phyloP scores from a whole-genome alignment of 2,888 invertebrate species.

The Trissolcus brochymenae region DNA sequence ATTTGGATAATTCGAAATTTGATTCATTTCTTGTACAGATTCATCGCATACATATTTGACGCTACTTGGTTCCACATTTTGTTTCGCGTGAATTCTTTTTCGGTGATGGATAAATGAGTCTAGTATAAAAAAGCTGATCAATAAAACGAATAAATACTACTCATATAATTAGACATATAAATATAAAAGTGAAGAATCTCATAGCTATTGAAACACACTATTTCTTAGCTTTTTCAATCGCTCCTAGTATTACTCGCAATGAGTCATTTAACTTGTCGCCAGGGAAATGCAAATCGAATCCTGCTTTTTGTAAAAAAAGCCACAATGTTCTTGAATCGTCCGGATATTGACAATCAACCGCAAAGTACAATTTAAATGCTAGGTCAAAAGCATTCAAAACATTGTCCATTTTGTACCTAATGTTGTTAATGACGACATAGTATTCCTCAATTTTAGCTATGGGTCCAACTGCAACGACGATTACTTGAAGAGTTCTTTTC shows the following conservation, averaged over 20 bases:
- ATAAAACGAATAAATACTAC: background rate
- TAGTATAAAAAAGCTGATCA: background rate
- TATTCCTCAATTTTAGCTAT: conserved; percentile 19
- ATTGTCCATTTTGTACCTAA: conserved; percentile 15
- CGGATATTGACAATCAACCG: conserved; percentile 20
- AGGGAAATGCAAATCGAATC: conserved; percentile 5
- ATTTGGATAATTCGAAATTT: too few relatives aligned
- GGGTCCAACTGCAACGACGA: conserved; percentile 20
- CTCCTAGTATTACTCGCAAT: conserved; percentile 21
- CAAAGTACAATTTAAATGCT: conserved; percentile 32
- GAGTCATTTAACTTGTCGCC: conserved; percentile 28
- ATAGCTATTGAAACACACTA: background rate
- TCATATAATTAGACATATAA: background rate
- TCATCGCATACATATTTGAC: background rate
- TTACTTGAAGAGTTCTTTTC: conserved; percentile 20
- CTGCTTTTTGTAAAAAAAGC: conserved; percentile 32
- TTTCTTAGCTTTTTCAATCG: conserved; percentile 9
- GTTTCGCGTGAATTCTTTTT: conserved; percentile 10
- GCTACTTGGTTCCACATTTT: background rate
- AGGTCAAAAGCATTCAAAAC: conserved; percentile 21
- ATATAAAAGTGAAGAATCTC: background rate
- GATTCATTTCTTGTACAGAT: background rate
- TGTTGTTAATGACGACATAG: conserved; percentile 18
- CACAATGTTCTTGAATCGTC: conserved; percentile 17
- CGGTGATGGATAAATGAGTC: conserved; percentile 23